Conservation (phyloP, 2,888 invertebrate genomes). For the Euclidia mi region DNA sequence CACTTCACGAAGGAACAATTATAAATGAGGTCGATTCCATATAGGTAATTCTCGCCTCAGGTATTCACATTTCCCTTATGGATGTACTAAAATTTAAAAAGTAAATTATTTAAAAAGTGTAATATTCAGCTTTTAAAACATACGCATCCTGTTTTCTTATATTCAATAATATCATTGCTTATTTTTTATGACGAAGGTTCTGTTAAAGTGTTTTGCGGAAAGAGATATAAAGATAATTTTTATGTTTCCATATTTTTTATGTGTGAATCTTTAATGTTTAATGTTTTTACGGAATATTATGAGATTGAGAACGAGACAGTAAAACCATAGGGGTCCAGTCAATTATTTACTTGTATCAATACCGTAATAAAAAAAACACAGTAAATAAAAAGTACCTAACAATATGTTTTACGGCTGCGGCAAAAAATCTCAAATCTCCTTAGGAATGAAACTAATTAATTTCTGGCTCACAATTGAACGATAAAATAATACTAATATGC, state of each 20-base stretch:
- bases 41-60: slow-evolving; percentile 52
- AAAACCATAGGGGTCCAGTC: neutral
- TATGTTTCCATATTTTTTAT: slow-evolving; percentile 12
- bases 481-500: too few relatives aligned
- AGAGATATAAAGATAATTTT: slow-evolving; percentile 17
- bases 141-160: slow-evolving; percentile 36
- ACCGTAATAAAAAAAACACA: too few relatives aligned
- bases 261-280: slow-evolving; percentile 26
- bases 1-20: slow-evolving; percentile 49
- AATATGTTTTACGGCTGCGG: too few relatives aligned
- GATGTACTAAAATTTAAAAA: slow-evolving; percentile 44
- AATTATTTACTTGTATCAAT: too few relatives aligned
- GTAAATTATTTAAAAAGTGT: slow-evolving; percentile 26
- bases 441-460: too few relatives aligned
- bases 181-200: slow-evolving; percentile 29
- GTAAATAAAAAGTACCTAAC: too few relatives aligned
- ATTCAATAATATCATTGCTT: slow-evolving; percentile 27
- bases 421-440: too few relatives aligned
- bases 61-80: slow-evolving; percentile 50
- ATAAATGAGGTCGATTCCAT: slow-evolving; percentile 61
- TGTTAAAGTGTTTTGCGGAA: slow-evolving; percentile 21
- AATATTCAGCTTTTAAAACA: slow-evolving; percentile 27
- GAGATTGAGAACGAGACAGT: slow-evolving; percentile 18
- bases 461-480: too few relatives aligned
- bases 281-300: slow-evolving; percentile 15